phyloP scores from a whole-genome alignment of 2,113 vertebrate species.

The Vicugna pacos region DNA sequence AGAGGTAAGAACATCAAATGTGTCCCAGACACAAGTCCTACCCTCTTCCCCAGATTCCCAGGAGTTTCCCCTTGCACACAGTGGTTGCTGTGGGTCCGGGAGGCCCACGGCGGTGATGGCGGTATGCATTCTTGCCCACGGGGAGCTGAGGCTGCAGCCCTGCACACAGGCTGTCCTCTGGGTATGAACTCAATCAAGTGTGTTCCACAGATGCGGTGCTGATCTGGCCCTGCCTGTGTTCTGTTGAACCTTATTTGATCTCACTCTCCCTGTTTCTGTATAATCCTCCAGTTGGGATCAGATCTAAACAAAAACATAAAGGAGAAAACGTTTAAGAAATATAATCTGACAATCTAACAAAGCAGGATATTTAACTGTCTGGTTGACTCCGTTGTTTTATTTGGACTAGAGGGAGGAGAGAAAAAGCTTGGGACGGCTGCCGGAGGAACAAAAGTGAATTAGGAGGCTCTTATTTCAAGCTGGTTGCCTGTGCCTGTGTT shows the following conservation, averaged over 20 bases:
- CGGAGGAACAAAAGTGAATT: slow-evolving; percentile 69
- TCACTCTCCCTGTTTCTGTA: not conserved
- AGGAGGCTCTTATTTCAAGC: slow-evolving; percentile 75
- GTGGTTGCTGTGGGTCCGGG: not conserved
- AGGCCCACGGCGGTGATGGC: not conserved
- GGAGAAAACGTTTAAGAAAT: slow-evolving; percentile 22
- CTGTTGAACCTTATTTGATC: not conserved
- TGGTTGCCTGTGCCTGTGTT: slow-evolving; percentile 57
- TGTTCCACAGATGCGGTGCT: not conserved
- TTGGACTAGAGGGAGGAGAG: slow-evolving; percentile 37
- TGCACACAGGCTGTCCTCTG: not conserved
- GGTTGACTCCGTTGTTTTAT: slow-evolving; percentile 49
- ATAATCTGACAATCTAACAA: not conserved
- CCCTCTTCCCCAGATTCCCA: not conserved
- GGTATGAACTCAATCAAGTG: not conserved
- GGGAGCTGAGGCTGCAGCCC: not conserved
- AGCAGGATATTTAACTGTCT: slow-evolving; percentile 68
- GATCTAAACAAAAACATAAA: not conserved
- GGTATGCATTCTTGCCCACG: not conserved
- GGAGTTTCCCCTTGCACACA: not conserved
- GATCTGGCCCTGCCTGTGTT: not conserved
- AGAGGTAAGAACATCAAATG: not conserved
- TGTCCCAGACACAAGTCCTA: not conserved
- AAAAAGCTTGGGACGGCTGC: not conserved
- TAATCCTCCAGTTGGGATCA: not conserved